A percentile compares a stretch with the other conserved stretches of the same genome.
phyloP scores from a whole-genome alignment of 1,140 invertebrate species.

The Gerris buenoi region DNA sequence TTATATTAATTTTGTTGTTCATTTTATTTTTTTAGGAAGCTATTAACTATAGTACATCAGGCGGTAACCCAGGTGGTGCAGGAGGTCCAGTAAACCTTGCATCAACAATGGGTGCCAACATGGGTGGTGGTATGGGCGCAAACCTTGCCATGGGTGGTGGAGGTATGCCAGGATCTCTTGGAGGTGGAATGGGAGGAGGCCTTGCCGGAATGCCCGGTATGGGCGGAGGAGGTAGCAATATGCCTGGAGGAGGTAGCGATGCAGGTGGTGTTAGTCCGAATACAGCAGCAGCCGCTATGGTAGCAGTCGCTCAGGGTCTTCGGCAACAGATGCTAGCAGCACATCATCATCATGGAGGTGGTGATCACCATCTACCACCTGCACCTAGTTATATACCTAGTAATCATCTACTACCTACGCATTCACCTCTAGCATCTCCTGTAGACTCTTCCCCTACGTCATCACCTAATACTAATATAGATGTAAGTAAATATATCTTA shows the following conservation, averaged over 20 bases:
- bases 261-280: conserved; percentile 46
- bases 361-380: conserved; percentile 34
- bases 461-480: conserved; percentile 20
- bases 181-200: conserved; percentile 26
- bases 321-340: conserved; percentile 54
- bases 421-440: conserved; percentile 17
- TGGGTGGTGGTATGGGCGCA: too few relatives aligned
- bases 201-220: background rate
- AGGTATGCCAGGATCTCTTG: too few relatives aligned
- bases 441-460: conserved; percentile 18
- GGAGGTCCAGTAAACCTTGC: background rate
- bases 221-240: conserved; percentile 31
- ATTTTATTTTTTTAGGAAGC: too few relatives aligned
- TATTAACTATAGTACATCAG: conserved; percentile 5
- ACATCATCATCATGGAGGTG: conserved; percentile 37
- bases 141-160: too few relatives aligned
- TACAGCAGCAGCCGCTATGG: conserved; percentile 47
- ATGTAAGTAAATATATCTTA: too few relatives aligned
- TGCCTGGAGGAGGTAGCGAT: conserved; percentile 35
- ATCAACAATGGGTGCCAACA: background rate
- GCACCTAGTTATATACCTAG: conserved; percentile 9
- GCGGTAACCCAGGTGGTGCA: background rate
- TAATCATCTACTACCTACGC: conserved; percentile 8
- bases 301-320: conserved; percentile 52
- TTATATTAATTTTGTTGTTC: too few relatives aligned